Conservation (phyloP, 2,797 vertebrate species). For the Erithacus rubecula region DNA sequence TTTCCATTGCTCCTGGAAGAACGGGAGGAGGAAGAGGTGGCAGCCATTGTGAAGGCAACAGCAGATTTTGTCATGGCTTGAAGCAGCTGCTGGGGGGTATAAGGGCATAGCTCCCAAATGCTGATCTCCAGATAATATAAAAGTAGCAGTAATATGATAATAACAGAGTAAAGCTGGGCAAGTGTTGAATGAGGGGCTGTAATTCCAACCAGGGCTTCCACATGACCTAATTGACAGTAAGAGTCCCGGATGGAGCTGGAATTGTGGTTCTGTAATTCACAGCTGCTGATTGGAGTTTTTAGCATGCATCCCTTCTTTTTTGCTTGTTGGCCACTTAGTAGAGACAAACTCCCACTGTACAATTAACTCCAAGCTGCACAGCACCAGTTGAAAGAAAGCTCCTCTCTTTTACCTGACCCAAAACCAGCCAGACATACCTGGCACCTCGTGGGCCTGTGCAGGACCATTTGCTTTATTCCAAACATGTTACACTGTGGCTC, state of each 20-base stretch:
- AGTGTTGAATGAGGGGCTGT: neutral
- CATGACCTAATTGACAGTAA: neutral
- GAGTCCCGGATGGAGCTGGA: neutral
- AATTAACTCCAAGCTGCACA: neutral
- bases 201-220: neutral
- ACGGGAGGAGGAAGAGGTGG: neutral
- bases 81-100: neutral
- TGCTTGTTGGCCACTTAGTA: neutral
- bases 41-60: neutral
- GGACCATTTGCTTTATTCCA: neutral
- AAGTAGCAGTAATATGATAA: neutral
- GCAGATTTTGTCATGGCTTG: neutral
- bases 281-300: neutral
- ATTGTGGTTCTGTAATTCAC: neutral
- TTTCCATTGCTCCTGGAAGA: neutral
- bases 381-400: neutral
- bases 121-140: neutral
- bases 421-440: neutral
- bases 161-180: neutral
- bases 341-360: neutral
- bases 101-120: neutral
- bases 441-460: neutral
- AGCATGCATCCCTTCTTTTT: neutral
- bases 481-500: accelerated
- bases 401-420: neutral